Evolutionary conservation across 2,113 vertebrate genomes (phyloP).

Genomic region (Apteryx owenii): DNA sequence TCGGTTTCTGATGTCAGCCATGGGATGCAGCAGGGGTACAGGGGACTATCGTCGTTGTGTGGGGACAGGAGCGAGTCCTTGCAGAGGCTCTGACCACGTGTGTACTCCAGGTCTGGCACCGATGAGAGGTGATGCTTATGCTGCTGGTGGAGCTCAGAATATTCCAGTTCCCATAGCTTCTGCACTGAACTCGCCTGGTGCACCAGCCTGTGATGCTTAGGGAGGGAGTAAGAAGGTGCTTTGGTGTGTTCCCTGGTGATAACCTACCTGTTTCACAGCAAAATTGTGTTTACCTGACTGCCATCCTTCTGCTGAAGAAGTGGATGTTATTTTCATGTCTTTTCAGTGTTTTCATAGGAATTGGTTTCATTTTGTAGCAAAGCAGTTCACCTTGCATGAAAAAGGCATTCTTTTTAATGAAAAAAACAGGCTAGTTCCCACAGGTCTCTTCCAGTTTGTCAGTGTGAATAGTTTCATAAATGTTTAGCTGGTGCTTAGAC

Average conservation of each 20-base stretch:
- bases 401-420: background rate
- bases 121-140: rapidly evolving
- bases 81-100: background rate
- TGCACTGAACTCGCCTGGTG: background rate
- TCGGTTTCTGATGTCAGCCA: background rate
- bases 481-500: background rate
- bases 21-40: background rate
- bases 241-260: background rate
- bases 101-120: background rate
- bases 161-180: background rate
- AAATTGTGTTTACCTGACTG: background rate
- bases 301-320: background rate
- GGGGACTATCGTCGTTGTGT: rapidly evolving
- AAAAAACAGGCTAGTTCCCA: background rate
- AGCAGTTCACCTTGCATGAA: background rate
- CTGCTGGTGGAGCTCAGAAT: background rate
- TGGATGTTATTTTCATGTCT: background rate
- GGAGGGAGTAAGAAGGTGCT: background rate
- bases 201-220: background rate
- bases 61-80: background rate
- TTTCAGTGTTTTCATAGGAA: background rate
- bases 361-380: background rate
- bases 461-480: rapidly evolving
- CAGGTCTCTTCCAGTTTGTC: background rate
- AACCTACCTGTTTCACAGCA: background rate